Conservation (phyloP, 2,113 vertebrate species). For the Trichechus manatus region DNA sequence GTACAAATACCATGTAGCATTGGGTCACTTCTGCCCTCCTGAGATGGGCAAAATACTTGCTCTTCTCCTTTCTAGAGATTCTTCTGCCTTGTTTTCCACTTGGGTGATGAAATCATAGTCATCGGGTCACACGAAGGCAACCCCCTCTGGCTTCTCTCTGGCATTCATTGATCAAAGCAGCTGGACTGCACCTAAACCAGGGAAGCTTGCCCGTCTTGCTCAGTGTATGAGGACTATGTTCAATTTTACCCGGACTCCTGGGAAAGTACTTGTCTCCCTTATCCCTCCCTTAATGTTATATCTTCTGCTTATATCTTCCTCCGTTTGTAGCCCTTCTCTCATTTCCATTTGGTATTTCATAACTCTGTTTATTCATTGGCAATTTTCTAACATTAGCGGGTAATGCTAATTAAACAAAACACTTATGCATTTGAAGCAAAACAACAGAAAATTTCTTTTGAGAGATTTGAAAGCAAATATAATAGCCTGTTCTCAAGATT, state of each 20-base stretch:
- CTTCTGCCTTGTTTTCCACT: background rate
- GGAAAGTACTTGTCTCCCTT: background rate
- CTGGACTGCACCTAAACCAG: background rate
- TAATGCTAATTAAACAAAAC: conserved; percentile 23
- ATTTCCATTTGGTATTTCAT: background rate
- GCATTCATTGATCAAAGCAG: background rate
- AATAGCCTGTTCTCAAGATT: conserved; percentile 17
- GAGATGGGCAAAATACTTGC: background rate
- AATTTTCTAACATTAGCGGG: background rate
- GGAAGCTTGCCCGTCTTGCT: background rate
- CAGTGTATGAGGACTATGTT: background rate
- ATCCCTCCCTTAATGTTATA: background rate
- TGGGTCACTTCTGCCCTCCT: background rate
- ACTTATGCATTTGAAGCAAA: background rate
- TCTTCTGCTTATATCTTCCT: background rate
- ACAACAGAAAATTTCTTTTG: background rate
- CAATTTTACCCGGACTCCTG: background rate
- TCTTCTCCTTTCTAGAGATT: background rate
- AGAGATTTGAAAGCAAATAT: background rate
- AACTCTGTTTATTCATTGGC: background rate
- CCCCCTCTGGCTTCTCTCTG: background rate
- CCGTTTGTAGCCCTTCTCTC: background rate
- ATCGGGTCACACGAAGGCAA: background rate
- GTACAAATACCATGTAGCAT: background rate
- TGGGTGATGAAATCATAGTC: background rate